These are phyloP conservation scores for Philypnodon macrostomus DNA, from an alignment of 2,797 vertebrate genomes.

Conservation along the genomic window DNA sequence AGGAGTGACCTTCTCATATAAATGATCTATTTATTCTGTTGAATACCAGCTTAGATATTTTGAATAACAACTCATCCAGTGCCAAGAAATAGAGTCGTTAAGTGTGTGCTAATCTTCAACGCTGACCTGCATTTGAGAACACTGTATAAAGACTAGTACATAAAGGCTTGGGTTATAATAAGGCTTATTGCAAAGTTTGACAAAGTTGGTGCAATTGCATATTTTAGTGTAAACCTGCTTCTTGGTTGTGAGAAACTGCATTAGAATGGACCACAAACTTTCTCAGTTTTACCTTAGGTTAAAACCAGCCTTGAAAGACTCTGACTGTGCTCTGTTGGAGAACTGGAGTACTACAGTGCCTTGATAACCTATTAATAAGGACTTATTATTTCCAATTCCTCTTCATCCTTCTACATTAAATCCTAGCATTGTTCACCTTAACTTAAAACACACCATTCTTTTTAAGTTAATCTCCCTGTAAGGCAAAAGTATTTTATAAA, in stretches of 20 bases:
- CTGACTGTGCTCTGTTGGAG: constrained; percentile 1
- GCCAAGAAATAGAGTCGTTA: constrained; percentile 1
- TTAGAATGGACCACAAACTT: too few species aligned
- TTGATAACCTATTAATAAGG: background rate
- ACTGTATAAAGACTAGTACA: background rate
- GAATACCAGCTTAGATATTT: background rate
- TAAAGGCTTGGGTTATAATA: background rate
- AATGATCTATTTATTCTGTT: constrained; percentile 1
- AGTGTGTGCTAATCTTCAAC: background rate
- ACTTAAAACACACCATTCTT: constrained; percentile 14
- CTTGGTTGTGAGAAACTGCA: too few species aligned
- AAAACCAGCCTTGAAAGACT: background rate
- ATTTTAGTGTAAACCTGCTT: too few species aligned
- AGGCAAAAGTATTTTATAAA: background rate
- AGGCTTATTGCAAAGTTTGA: background rate
- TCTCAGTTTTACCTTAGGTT: background rate
- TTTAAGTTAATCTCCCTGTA: background rate
- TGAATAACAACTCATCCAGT: background rate
- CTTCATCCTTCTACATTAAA: constrained; percentile 17
- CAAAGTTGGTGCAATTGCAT: too few species aligned
- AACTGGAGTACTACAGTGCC: too few species aligned
- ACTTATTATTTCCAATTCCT: constrained; percentile 1
- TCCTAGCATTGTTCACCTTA: constrained; percentile 8
- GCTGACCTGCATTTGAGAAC: background rate
- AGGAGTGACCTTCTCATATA: constrained; percentile 4